These are phyloP conservation scores for Forbesichthys papilliferus DNA, from an alignment of 2,113 vertebrate species.

Conservation along the genomic window DNA sequence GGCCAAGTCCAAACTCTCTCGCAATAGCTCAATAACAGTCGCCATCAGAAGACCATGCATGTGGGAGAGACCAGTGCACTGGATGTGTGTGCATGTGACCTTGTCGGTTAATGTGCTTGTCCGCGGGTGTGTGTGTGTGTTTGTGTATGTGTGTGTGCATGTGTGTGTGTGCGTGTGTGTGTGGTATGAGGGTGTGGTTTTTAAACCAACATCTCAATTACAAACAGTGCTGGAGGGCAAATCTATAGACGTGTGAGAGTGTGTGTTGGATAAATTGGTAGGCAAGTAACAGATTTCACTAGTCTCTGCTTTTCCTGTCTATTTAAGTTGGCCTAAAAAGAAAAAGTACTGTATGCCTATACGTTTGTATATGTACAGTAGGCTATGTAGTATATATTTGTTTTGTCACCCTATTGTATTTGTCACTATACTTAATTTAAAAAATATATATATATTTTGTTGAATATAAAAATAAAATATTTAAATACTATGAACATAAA, in stretches of 20 bases:
- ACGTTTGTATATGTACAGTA: too few relatives aligned
- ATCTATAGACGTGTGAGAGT: slow-evolving; percentile 9
- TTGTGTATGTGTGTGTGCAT: slow-evolving; percentile 2
- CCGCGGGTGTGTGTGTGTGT: neutral
- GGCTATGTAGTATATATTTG: too few relatives aligned
- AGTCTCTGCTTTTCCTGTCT: neutral
- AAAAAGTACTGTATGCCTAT: too few relatives aligned
- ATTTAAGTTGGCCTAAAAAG: neutral
- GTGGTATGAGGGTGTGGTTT: slow-evolving; percentile 20
- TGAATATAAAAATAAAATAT: too few relatives aligned
- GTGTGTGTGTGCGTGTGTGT: slow-evolving; percentile 5
- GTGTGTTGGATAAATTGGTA: neutral
- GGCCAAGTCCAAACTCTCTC: slow-evolving; percentile 68
- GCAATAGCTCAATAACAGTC: slow-evolving; percentile 59
- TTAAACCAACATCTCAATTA: slow-evolving; percentile 61
- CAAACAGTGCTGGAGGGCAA: slow-evolving; percentile 50
- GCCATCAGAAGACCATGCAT: neutral
- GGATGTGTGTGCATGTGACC: neutral
- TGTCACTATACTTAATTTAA: too few relatives aligned
- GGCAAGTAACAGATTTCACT: neutral
- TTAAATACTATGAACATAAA: too few relatives aligned
- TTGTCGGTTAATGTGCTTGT: neutral
- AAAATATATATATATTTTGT: too few relatives aligned
- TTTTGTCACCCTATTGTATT: too few relatives aligned
- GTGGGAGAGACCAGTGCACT: neutral